Evolutionary conservation across 2,797 vertebrate genomes (phyloP), one percentile per base, ranked within the genome.

Genomic region (Sciaenops ocellatus): DNA sequence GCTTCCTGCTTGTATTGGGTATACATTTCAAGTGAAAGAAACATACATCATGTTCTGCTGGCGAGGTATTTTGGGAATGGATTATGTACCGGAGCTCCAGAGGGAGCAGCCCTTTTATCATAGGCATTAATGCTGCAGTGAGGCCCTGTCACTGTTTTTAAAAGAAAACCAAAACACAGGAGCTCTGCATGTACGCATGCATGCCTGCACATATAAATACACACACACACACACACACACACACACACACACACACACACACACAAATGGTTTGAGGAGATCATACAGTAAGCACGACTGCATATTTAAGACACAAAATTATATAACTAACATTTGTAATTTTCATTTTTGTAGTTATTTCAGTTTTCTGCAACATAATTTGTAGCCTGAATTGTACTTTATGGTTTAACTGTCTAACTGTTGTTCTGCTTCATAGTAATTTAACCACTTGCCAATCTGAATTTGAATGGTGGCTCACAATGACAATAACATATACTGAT

Each of bases 81-180:
- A 88, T 84, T 82, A 80, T 69, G 64, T 68, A 73, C 54, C 51
- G 46, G 60, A 88, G 79, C 68, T 85, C 88, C 87, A 76, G 67
- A 85, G 86, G 86, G 90, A 90, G 79, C 57, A 69, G 69, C 72
- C 79, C 73, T 82, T 92, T 92, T 87, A 91, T 93, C 88, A 84
- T 44, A 71, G 82, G 85, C 84, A 87, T 84, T 89, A 87, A 91
- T 88, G 82, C 70, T 79, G 66, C 86, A 83, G 65, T 57, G 74
- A 81, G 80, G 82, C 76, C 77, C 75, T 76, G 76, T 81, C 68
- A 78, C 78, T 75, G 87, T 60, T 89, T 86, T 79, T 46, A 86
- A 78, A 76, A 76, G 66, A 84, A 38, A 84, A 82, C 56, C 66
- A 85, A 85, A 85, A 84, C 74, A 87, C 56, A 71, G 66, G 24